Evolutionary conservation across 2,113 vertebrate species (phyloP).

Genomic region (Capra hircus): DNA sequence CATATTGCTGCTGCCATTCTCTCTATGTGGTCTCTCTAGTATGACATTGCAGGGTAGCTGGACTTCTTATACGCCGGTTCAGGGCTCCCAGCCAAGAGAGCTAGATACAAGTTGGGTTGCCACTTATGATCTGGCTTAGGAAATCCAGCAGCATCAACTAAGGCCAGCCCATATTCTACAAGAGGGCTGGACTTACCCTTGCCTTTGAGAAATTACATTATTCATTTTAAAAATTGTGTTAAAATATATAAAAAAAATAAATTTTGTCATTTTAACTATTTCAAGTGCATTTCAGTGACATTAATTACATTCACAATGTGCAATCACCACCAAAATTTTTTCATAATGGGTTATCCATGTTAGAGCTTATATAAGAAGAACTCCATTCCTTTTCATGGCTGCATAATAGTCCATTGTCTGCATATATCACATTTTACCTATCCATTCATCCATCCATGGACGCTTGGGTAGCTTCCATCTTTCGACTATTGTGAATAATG

Average conservation of each 20-base stretch:
- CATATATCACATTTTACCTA: not conserved
- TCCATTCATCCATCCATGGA: not conserved
- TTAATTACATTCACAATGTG: not conserved
- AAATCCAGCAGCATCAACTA: not conserved
- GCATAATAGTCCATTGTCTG: not conserved
- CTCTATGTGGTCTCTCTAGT: not conserved
- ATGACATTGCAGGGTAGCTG: not conserved
- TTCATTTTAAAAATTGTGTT: not conserved
- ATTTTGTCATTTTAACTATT: not conserved
- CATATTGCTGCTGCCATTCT: no score
- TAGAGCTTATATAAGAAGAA: not conserved
- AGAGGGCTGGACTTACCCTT: not conserved
- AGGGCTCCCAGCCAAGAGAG: not conserved
- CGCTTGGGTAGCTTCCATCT: not conserved
- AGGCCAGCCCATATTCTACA: not conserved
- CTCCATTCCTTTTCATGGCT: not conserved
- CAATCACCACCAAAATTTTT: not conserved
- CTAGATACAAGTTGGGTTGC: rapidly evolving
- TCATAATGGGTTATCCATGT: not conserved
- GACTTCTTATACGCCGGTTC: not conserved
- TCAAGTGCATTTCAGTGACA: not conserved
- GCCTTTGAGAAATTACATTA: not conserved
- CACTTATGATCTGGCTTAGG: not conserved
- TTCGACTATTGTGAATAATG: not conserved
- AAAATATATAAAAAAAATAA: not conserved